Evolutionary conservation across 1,140 invertebrate genomes (phyloP).

Genomic region (Galleria mellonella): DNA sequence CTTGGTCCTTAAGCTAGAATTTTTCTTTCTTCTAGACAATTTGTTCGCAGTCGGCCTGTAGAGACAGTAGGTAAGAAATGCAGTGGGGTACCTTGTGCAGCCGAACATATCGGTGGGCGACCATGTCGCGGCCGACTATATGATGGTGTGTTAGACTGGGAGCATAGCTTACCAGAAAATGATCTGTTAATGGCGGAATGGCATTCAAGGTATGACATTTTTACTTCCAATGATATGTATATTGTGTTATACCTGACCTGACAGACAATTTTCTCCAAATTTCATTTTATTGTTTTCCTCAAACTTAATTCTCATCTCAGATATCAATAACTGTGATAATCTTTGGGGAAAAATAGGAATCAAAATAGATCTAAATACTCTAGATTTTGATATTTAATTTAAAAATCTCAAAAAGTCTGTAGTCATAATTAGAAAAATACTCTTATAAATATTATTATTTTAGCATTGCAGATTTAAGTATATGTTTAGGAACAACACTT

Average conservation of each 20-base stretch:
- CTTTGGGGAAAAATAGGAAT: no score
- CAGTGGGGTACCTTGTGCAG: conserved; percentile 84
- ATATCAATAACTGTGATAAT: no score
- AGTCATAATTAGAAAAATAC: not conserved
- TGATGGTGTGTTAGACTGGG: conserved; percentile 99
- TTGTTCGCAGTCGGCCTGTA: conserved; percentile 85
- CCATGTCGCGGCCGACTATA: conserved; percentile 89
- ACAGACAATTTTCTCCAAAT: no score
- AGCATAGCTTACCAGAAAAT: conserved; percentile 92
- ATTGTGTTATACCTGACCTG: no score
- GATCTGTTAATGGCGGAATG: conserved; percentile 91
- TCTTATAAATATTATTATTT: conserved; percentile 9
- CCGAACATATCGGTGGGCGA: conserved; percentile 76
- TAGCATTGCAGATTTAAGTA: conserved; percentile 88
- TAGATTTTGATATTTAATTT: no score
- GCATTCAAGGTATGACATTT: conserved; percentile 85
- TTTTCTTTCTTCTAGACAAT: conserved; percentile 77
- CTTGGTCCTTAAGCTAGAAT: no score
- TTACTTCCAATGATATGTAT: no score
- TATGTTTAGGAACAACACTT: conserved; percentile 96
- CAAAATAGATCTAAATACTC: no score
- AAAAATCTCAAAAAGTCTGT: no score
- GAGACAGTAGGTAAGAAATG: conserved; percentile 94
- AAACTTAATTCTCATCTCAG: no score
- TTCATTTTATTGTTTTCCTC: no score